These are phyloP conservation scores for Uromys caudimaculatus DNA, from an alignment of 2,797 vertebrate genomes.

Conservation along the genomic window DNA sequence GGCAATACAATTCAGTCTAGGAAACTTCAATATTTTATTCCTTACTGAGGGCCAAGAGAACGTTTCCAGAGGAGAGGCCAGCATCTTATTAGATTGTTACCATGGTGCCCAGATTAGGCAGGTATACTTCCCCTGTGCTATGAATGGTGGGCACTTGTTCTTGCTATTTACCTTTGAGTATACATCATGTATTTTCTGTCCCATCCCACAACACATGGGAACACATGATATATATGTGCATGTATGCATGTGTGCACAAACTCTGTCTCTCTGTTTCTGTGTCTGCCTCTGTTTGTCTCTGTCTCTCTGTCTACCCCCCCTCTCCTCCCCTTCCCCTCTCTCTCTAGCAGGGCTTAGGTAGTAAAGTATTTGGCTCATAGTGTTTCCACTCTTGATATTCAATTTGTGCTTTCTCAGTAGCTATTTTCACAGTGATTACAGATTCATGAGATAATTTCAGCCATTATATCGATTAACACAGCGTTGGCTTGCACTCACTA, in stretches of 20 bases:
- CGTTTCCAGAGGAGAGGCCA: neutral
- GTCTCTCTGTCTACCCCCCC: neutral
- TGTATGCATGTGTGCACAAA: neutral
- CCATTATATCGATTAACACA: neutral
- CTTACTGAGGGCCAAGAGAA: neutral
- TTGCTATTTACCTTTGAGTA: neutral
- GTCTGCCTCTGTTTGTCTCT: neutral
- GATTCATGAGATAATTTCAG: slow-evolving; percentile 49
- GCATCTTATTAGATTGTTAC: neutral
- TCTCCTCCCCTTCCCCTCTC: neutral
- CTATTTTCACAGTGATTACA: slow-evolving; percentile 46
- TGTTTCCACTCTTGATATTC: neutral
- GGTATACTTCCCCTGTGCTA: neutral
- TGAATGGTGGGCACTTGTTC: no score
- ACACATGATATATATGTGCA: fast-evolving
- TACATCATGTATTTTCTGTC: fast-evolving
- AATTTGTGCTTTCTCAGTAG: neutral
- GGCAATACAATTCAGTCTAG: neutral
- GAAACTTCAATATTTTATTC: neutral
- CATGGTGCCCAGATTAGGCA: neutral
- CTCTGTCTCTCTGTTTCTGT: neutral
- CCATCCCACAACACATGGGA: fast-evolving
- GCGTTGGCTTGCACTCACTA: neutral
- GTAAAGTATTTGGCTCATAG: neutral
- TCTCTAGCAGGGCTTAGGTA: neutral